Base-by-base conservation (phyloP, 2,797 vertebrate species). In the Pyrrhura leucotis region DNA sequence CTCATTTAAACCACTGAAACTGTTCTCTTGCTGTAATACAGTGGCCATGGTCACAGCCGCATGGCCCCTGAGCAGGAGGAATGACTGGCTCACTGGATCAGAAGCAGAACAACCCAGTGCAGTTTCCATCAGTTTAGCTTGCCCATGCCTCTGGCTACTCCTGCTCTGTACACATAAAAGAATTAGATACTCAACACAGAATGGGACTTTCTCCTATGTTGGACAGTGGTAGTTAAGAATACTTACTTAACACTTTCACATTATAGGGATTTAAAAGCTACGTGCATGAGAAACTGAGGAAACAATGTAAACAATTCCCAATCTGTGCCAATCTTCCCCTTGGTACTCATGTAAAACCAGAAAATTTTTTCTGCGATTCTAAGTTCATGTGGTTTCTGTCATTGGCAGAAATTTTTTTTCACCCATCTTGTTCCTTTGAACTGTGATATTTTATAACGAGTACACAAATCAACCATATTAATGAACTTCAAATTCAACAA, bases 41-140 rank as follows among this genome's bases (percentile, higher is more conserved):
- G n/a, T 21, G 3, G 53, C 53, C 20, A 6, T 10, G 42, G 37
- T 22, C 50, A 61, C 26, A 53, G 74, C 18, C 10, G 1, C 44
- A 9, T 2, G 0, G 25, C 17, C 29, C 37, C 68, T 1, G 1
- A 50, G 47, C 1, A 1, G 67, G 71, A 39, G 31, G n/a, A 59
- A 59, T 33, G 45, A 35, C 62, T 44, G 37, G 5, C 6, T 77
- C 28, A 10, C n/a, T 48, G 51, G n/a, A 29, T 42, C 35, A 76
- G 67, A 61, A 45, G 31, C 47, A 44, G 62, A 69, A 22, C 21
- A 90, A 17, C 35, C 19, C 59, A 13, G 4, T 1, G 40, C 9
- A n/a, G 31, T 19, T 81, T 85, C 48, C 53, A 44, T 73, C 71
- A 56, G 42, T 9, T 42, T 33, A 69, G 48, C 31, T 33, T 69